These are phyloP conservation scores for Nasonia longicornis DNA, from an alignment of 1,140 invertebrate genomes.

Conservation along the genomic window DNA sequence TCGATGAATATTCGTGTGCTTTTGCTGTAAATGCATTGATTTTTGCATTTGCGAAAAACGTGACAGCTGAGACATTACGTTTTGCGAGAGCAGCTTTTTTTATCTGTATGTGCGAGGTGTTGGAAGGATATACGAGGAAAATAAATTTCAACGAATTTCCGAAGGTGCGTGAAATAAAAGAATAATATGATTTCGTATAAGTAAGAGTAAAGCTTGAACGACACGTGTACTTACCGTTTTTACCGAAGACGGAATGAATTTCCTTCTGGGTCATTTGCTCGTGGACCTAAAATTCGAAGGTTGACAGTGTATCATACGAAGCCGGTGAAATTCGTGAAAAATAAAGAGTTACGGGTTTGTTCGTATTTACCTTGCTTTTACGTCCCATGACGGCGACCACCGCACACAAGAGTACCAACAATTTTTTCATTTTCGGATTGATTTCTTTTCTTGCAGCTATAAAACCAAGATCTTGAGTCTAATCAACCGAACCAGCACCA, in stretches of 20 bases:
- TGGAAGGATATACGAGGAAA: background rate
- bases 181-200: background rate
- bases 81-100: no score
- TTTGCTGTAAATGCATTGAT: no score
- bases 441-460: background rate
- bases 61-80: no score
- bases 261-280: slow-evolving; percentile 1
- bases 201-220: background rate
- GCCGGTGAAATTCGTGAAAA: background rate
- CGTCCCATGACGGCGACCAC: background rate
- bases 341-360: background rate
- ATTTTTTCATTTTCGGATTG: background rate
- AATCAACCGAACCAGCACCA: no score
- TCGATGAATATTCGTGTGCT: background rate
- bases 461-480: no score
- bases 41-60: no score
- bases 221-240: background rate
- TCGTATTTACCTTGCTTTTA: background rate
- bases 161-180: background rate
- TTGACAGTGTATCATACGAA: background rate
- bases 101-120: background rate
- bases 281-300: background rate
- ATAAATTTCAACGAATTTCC: background rate
- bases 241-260: background rate
- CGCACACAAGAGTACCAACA: background rate